phyloP scores from a whole-genome alignment of 1,140 invertebrate genomes.

The Theocolax elegans region DNA sequence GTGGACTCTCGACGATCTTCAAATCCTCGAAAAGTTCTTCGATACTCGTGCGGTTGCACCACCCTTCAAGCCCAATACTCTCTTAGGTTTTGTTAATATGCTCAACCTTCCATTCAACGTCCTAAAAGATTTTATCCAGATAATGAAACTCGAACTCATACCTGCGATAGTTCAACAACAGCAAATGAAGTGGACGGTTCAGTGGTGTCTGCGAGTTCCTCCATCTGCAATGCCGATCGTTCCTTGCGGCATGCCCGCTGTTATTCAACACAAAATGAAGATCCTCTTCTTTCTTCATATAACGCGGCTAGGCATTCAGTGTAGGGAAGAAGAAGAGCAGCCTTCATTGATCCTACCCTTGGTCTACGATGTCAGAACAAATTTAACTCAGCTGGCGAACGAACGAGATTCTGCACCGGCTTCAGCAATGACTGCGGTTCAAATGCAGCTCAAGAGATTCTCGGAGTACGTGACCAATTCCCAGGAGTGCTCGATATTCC shows the following conservation, averaged over 20 bases:
- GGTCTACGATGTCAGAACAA: slow-evolving; percentile 87
- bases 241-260: slow-evolving; percentile 77
- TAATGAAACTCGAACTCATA: slow-evolving; percentile 85
- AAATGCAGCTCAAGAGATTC: slow-evolving; percentile 76
- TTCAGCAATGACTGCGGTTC: slow-evolving; percentile 74
- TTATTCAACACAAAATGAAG: slow-evolving; percentile 85
- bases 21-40: slow-evolving; percentile 93
- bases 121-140: slow-evolving; percentile 90
- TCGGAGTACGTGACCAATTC: slow-evolving; percentile 75
- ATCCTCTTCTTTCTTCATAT: slow-evolving; percentile 92
- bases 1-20: slow-evolving; percentile 86
- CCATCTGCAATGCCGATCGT: slow-evolving; percentile 86
- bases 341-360: slow-evolving; percentile 86
- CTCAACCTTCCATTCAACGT: slow-evolving; percentile 85
- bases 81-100: slow-evolving; percentile 85
- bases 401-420: slow-evolving; percentile 75
- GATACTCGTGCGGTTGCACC: slow-evolving; percentile 86
- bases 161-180: slow-evolving; percentile 74
- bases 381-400: slow-evolving; percentile 87
- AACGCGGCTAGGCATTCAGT: slow-evolving; percentile 76
- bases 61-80: slow-evolving; percentile 89
- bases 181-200: slow-evolving; percentile 86
- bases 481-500: slow-evolving; percentile 87
- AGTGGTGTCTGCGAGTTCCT: slow-evolving; percentile 91
- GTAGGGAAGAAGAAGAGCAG: slow-evolving; percentile 78